phyloP scores from a whole-genome alignment of 2,113 vertebrate species.

The Polyodon spathula region DNA sequence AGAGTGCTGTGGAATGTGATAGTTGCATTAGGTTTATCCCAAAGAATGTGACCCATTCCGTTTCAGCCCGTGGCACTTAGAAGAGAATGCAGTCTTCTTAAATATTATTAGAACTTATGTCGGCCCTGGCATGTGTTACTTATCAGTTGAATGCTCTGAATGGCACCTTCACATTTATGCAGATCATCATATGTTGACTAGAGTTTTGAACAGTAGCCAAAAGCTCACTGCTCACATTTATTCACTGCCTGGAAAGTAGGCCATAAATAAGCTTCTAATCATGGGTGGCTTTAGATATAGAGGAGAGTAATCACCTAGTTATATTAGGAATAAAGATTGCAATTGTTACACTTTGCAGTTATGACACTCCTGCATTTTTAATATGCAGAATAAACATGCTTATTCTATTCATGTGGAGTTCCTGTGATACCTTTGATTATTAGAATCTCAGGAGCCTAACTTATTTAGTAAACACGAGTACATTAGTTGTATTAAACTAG shows the following conservation, averaged over 20 bases:
- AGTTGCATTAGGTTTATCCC: background rate
- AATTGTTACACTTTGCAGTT: too few relatives aligned
- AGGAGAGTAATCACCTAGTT: too few relatives aligned
- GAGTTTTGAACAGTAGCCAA: background rate
- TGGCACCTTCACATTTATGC: background rate
- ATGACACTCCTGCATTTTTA: too few relatives aligned
- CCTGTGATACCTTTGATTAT: too few relatives aligned
- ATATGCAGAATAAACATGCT: too few relatives aligned
- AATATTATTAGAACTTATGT: background rate
- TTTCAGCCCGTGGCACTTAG: too few relatives aligned
- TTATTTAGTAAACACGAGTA: too few relatives aligned
- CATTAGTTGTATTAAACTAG: too few relatives aligned
- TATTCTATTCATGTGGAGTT: too few relatives aligned
- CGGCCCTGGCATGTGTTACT: background rate
- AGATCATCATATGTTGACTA: background rate
- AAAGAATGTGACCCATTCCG: slow-evolving; percentile 1
- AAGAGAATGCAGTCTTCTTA: background rate
- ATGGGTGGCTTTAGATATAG: too few relatives aligned
- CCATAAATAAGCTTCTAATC: background rate
- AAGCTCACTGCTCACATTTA: background rate
- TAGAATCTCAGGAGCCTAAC: too few relatives aligned
- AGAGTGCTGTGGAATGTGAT: background rate
- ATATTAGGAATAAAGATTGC: too few relatives aligned
- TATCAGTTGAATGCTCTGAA: background rate
- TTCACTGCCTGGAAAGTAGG: background rate